Conservation (phyloP, 1,140 invertebrate genomes). For the Lordiphosa collinella region DNA sequence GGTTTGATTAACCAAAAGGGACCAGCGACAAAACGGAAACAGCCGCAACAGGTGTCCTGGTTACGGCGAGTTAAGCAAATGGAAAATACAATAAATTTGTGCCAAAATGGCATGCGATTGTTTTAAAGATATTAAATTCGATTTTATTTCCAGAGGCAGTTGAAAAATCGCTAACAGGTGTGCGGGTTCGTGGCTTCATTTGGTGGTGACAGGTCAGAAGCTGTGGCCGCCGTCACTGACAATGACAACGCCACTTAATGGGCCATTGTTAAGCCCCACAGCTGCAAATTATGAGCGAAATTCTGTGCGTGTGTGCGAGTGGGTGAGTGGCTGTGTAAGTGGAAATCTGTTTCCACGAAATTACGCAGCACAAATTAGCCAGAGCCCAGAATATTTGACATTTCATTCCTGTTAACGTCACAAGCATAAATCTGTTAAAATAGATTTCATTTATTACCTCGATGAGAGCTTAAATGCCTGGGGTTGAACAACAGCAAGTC, state of each 20-base stretch:
- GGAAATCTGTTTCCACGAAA: conserved; percentile 28
- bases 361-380: conserved; percentile 58
- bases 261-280: conserved; percentile 22
- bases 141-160: no score
- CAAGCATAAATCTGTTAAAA: conserved; percentile 2
- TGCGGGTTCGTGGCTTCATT: conserved; percentile 17
- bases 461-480: conserved; percentile 9
- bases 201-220: conserved; percentile 46
- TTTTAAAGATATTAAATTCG: conserved; percentile 2
- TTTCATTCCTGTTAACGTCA: conserved; percentile 11
- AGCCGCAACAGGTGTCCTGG: conserved; percentile 45
- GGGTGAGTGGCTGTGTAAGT: no score
- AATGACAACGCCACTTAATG: conserved; percentile 55
- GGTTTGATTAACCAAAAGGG: conserved; percentile 46
- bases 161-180: conserved; percentile 26
- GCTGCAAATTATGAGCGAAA: conserved; percentile 37
- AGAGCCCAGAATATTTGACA: conserved; percentile 11
- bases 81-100: neutral
- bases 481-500: conserved; percentile 3
- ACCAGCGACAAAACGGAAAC: conserved; percentile 3
- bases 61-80: conserved; percentile 3
- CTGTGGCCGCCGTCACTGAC: conserved; percentile 31
- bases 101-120: conserved; percentile 16
- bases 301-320: neutral
- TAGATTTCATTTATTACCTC: conserved; percentile 33